Conservation (phyloP, 2,888 invertebrate genomes). For the Agelastica alni region DNA sequence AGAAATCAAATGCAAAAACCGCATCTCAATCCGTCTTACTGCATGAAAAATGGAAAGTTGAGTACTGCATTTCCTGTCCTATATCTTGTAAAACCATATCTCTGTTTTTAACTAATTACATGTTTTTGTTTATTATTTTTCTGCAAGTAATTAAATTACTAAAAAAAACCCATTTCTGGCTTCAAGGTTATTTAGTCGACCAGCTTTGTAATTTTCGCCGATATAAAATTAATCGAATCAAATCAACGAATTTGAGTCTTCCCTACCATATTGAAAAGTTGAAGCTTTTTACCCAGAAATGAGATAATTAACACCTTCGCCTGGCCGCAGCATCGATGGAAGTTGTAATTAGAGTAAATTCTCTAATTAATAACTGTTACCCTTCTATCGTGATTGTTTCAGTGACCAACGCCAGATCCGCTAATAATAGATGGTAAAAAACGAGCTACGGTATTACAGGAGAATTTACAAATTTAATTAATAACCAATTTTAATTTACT, state of each 20-base stretch:
- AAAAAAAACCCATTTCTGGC: too few species aligned
- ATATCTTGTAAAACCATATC: too few species aligned
- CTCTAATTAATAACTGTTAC: constrained; percentile 27
- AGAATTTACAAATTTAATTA: neutral
- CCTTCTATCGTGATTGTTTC: constrained; percentile 23
- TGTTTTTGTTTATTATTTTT: too few species aligned
- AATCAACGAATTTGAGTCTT: neutral
- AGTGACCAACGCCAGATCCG: constrained; percentile 21
- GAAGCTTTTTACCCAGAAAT: constrained; percentile 2
- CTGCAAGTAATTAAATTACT: too few species aligned
- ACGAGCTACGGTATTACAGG: neutral
- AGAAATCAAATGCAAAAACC: too few species aligned
- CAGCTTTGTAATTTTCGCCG: too few species aligned
- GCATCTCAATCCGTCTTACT: too few species aligned
- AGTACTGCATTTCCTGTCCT: too few species aligned
- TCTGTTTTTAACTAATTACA: too few species aligned
- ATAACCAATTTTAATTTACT: neutral
- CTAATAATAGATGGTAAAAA: constrained; percentile 26
- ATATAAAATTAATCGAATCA: too few species aligned
- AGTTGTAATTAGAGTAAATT: constrained; percentile 23
- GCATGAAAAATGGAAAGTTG: too few species aligned
- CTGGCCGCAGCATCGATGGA: constrained; percentile 10
- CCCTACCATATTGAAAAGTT: neutral
- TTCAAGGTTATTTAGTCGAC: too few species aligned
- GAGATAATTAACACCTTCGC: constrained; percentile 14